Evolutionary conservation across 2,888 invertebrate species (phyloP), one percentile per base, ranked within the genome.

Genomic region (Ganaspis brasiliensis): DNA sequence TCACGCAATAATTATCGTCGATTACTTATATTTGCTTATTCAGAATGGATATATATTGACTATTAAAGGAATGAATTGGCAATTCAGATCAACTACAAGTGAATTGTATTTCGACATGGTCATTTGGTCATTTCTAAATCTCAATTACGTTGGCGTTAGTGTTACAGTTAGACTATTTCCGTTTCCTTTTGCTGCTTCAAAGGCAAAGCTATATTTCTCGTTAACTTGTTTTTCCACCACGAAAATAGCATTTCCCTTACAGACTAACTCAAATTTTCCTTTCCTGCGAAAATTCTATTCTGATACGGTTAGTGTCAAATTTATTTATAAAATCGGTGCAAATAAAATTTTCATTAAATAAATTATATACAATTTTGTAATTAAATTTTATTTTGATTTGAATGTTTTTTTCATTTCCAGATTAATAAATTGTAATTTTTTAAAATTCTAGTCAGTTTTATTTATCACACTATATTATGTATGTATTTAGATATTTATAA

Each of bases 121-220:
- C 52, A 52, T 52, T 52, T 16, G 52, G 19, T 52, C 52, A 52
- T 52, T 26, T 56, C 24, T 56, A 56, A 56, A 56, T 56, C 56
- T 14, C 10, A 35, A 37, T 61, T 61, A 19, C 61, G 37, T 35
- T 37, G 61, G 37, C 19, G 35, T 61, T 61, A 61, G 16, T 55
- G 3, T 31, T 31, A 52, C 9, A 52, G 52, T 52, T 19, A 9
- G 52, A 16, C 5, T 12, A 40, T 40, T 40, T 63, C 61, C 63
- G 40, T 63, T 40, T 37, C 37, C 61, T 37, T 2, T 37, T 14
- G 14, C 9, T 21, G 12, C 19, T 63, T 37, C 19, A 37, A 63
- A 37, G 37, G 37, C 21, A 37, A 1, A 63, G 12, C 19, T 19
- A 37, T 19, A 63, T 21, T 40, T 40, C 35, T 19, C 9, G 19